Evolutionary conservation across 2,113 vertebrate genomes (phyloP), one percentile per base, ranked within the genome.

Genomic region (Paedocypris sp.): DNA sequence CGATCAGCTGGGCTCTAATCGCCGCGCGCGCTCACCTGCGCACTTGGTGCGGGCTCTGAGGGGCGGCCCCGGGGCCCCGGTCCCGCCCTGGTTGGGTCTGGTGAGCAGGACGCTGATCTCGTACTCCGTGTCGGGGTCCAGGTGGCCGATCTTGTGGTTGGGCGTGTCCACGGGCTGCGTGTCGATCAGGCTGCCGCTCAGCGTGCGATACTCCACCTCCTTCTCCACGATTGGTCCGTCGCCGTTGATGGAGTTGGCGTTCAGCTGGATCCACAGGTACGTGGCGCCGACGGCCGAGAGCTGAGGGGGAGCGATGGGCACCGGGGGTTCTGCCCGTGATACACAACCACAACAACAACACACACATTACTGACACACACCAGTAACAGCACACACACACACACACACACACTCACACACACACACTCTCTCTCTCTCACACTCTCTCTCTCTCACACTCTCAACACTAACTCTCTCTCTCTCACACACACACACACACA

Each of bases 231-330:
- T 98, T 5, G 94, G 93, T 0, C 94, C 94, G 0, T 97, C 93
- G 0, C 94, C 94, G 0, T 97, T 98, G 81, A 98, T 98, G 45
- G 94, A 98, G 77, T 98, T 98, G 60, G 94, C 93, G n/a, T 98
- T 97, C 64, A 98, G 82, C 52, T 96, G 91, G 73, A 98, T 94
- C 94, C 93, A 98, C 60, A 98, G 76, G 72, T 98, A 98, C 4
- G 94, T 98, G 4, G 94, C 94, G 2, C 94, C 94, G 0, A 98
- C 94, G 0, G 92, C 94, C 8, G 85, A 89, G 11, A 98, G 84
- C 71, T 98, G 93, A 3, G 94, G 94, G 0, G 94, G 93, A 4
- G 93, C 94, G 2, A 98, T 98, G 1, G 94, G 94, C 42, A 96
- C 90, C 0, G 93, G 93, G 4, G 93, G 94, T 51, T 97, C 94